These are phyloP conservation scores for Symphodus melops DNA, from an alignment of 2,113 vertebrate genomes.

Conservation along the genomic window DNA sequence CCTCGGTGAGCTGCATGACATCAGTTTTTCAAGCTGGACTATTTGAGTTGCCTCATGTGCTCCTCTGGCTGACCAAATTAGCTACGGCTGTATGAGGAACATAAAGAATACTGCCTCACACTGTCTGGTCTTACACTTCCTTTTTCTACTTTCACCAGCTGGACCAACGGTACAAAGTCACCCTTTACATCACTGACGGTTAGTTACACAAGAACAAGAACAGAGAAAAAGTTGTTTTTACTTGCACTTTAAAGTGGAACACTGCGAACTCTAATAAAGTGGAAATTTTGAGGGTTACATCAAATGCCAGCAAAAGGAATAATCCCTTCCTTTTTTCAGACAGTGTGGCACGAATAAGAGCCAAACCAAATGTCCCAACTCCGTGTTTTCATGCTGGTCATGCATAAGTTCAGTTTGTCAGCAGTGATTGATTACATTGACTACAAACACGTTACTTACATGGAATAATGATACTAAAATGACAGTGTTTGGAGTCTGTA, in stretches of 20 bases:
- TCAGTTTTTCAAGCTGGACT: conserved; percentile 58
- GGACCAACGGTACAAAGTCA: not conserved
- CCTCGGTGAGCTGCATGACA: conserved; percentile 56
- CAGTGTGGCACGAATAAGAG: not conserved
- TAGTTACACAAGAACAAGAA: conserved; percentile 4
- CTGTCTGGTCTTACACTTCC: conserved; percentile 1
- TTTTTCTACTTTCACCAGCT: not conserved
- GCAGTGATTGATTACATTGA: not conserved
- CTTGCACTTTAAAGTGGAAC: not conserved
- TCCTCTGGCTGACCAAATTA: conserved; percentile 45
- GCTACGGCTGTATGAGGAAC: conserved; percentile 49
- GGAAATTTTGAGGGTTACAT: not conserved
- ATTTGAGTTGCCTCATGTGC: conserved; percentile 55
- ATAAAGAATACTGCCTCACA: conserved; percentile 16
- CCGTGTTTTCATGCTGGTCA: not conserved
- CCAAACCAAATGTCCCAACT: not conserved
- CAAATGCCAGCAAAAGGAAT: no score
- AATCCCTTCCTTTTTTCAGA: not conserved
- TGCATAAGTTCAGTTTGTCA: not conserved
- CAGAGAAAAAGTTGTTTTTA: conserved; percentile 2
- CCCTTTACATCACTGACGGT: not conserved
- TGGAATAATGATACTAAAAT: not conserved
- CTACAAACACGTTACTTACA: not conserved
- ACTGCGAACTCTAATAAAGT: no score
- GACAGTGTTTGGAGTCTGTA: not conserved